Percentiles rank a stretch among this genome's conserved stretches.
Conservation (phyloP, 2,888 invertebrate genomes). For the Epicampocera succincta region DNA sequence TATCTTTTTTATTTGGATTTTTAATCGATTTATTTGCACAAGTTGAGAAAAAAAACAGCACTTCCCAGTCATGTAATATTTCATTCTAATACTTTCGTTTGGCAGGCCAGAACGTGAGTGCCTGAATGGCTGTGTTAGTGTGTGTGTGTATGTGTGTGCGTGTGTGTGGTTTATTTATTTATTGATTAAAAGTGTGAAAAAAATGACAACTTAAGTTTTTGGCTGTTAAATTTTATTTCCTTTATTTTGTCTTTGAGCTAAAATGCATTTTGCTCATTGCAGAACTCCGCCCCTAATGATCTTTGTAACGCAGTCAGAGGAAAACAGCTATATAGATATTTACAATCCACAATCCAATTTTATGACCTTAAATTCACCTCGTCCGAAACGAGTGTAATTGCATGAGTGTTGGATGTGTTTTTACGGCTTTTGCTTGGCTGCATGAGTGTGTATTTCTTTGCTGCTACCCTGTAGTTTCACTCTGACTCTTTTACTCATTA, state of each 20-base stretch:
- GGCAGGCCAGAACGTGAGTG: not conserved
- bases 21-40: constrained; percentile 28
- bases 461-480: not conserved
- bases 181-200: constrained; percentile 59
- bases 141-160: constrained; percentile 6
- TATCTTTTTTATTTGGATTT: constrained; percentile 12
- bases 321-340: no score
- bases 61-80: not conserved
- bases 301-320: constrained; percentile 24
- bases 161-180: constrained; percentile 34
- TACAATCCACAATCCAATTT: constrained; percentile 33
- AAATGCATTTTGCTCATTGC: constrained; percentile 1
- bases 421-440: not conserved
- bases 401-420: not conserved
- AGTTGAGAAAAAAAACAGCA: not conserved
- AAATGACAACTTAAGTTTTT: constrained; percentile 52
- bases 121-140: not conserved
- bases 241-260: constrained; percentile 15
- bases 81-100: constrained; percentile 25
- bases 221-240: not conserved
- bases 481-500: constrained; percentile 42
- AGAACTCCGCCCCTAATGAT: constrained; percentile 53
- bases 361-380: constrained; percentile 12
- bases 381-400: not conserved
- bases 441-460: not conserved